Percentiles rank a stretch among this genome's conserved stretches.
phyloP scores from a whole-genome alignment of 2,888 invertebrate genomes.

The Cantharis rufa region DNA sequence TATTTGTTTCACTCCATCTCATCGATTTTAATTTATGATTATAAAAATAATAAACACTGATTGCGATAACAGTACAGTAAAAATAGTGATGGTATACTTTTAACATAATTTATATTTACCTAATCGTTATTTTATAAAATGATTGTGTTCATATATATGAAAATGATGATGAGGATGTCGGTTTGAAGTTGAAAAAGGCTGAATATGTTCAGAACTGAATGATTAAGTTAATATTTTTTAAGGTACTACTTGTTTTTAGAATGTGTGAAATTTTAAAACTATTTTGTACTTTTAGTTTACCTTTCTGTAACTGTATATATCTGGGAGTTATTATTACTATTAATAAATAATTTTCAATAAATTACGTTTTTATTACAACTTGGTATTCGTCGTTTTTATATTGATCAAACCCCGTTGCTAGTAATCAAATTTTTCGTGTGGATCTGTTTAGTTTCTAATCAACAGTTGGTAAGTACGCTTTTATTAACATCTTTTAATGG shows the following conservation, averaged over 20 bases:
- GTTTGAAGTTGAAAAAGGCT: not conserved
- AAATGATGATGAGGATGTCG: not conserved
- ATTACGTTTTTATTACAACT: not conserved
- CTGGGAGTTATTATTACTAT: conserved; percentile 24
- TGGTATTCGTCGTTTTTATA: not conserved
- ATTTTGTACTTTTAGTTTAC: not conserved
- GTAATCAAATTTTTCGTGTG: not conserved
- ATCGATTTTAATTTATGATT: not conserved
- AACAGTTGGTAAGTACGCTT: not conserved
- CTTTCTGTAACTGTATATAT: conserved; percentile 15
- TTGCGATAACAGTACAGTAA: not conserved
- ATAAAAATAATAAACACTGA: not conserved
- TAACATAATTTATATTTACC: not conserved
- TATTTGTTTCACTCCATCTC: not conserved
- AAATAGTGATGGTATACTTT: not conserved
- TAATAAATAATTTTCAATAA: conserved; percentile 24
- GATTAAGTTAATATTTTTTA: not conserved
- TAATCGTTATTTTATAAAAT: not conserved
- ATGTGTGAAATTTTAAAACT: not conserved
- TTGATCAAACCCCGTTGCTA: not conserved
- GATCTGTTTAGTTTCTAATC: not conserved
- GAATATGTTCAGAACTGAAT: not conserved
- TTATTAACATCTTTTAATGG: not conserved
- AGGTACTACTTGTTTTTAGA: not conserved
- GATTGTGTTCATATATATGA: not conserved